Evolutionary conservation across 2,113 vertebrate genomes (phyloP).

Genomic region (Acanthisitta chloris): DNA sequence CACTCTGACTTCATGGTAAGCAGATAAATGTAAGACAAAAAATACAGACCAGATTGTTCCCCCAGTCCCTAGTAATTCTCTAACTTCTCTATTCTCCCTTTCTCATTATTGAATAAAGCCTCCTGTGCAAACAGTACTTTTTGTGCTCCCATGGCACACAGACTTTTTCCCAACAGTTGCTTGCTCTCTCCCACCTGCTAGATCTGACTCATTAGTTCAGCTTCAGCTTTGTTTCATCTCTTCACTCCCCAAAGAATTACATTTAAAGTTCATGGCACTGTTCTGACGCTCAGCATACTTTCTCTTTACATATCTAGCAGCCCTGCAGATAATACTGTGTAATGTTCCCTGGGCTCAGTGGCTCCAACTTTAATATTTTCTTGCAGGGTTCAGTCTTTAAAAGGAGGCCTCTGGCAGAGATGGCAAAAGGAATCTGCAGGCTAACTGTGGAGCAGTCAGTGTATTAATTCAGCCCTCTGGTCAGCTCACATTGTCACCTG

Average conservation of each 20-base stretch:
- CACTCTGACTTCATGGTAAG: slow-evolving; percentile 29
- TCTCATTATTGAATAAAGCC: slow-evolving; percentile 25
- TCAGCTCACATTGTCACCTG: neutral
- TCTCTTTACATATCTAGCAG: neutral
- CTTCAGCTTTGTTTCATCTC: slow-evolving; percentile 31
- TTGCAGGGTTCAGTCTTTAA: neutral
- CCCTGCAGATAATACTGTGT: neutral
- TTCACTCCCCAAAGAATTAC: neutral
- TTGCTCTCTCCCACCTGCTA: slow-evolving; percentile 4
- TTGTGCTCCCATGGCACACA: neutral
- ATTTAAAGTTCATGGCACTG: slow-evolving; percentile 35
- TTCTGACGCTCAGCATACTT: neutral
- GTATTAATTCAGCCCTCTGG: neutral
- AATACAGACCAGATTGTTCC: neutral
- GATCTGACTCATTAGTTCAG: slow-evolving; percentile 30
- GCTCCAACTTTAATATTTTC: neutral
- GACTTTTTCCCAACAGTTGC: slow-evolving; percentile 26
- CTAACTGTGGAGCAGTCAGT: neutral
- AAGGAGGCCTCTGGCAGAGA: neutral
- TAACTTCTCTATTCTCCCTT: slow-evolving; percentile 8
- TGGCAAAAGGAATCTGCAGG: neutral
- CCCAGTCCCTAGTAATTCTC: slow-evolving; percentile 7
- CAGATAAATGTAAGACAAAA: slow-evolving; percentile 50
- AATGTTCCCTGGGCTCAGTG: neutral
- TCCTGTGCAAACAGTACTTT: slow-evolving; percentile 30